These are phyloP conservation scores for Diaperis boleti DNA, from an alignment of 2,888 invertebrate genomes.

Conservation along the genomic window DNA sequence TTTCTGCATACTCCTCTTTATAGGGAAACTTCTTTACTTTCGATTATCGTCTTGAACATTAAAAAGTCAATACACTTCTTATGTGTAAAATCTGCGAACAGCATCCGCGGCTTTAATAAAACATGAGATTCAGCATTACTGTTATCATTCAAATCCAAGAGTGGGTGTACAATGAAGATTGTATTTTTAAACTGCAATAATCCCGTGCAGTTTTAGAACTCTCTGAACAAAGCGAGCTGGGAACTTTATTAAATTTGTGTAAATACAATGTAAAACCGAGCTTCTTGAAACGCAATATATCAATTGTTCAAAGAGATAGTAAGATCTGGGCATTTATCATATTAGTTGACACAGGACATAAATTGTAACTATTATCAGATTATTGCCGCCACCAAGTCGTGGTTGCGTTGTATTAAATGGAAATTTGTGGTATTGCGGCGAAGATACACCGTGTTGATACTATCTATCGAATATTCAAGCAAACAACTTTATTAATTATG, in stretches of 20 bases:
- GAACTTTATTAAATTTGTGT: constrained; percentile 1
- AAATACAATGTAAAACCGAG: constrained; percentile 8
- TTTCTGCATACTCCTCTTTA: too few species aligned
- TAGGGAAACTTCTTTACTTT: background rate
- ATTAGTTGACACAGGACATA: constrained; percentile 19
- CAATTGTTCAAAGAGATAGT: constrained; percentile 11
- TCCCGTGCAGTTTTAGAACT: constrained; percentile 2
- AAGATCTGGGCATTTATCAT: constrained; percentile 22
- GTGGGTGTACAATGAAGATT: background rate
- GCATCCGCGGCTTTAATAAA: constrained; percentile 13
- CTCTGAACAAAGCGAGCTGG: background rate
- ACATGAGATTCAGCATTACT: constrained; percentile 29
- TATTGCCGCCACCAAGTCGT: constrained; percentile 12
- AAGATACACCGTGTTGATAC: constrained; percentile 19
- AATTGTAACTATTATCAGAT: constrained; percentile 32
- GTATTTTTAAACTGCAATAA: constrained; percentile 17
- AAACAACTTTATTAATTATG: constrained; percentile 9
- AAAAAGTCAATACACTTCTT: constrained; percentile 1
- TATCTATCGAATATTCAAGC: constrained; percentile 6
- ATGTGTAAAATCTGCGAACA: constrained; percentile 8
- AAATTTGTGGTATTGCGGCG: constrained; percentile 21
- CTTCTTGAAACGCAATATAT: background rate
- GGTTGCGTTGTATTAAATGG: constrained; percentile 28
- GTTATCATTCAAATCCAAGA: constrained; percentile 11
- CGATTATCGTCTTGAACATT: background rate